These are phyloP conservation scores for Cerastis leucographa DNA, from an alignment of 2,888 invertebrate species.

Conservation along the genomic window DNA sequence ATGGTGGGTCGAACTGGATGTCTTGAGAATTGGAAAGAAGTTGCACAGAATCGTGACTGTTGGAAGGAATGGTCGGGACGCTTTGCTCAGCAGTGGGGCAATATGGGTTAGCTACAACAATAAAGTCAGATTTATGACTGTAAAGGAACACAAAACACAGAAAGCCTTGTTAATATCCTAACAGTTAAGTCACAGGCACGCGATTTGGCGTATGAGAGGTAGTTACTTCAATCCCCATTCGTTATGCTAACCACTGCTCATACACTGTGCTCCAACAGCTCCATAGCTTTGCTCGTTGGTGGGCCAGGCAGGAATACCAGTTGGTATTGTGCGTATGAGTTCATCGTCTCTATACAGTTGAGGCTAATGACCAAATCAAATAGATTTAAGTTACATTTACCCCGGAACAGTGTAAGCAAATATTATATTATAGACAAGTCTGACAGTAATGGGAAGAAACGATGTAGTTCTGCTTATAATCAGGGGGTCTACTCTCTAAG, in stretches of 20 bases:
- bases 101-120: no score
- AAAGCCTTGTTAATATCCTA: not conserved
- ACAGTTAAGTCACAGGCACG: not conserved
- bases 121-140: not conserved
- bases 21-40: no score
- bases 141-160: not conserved
- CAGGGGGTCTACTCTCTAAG: no score
- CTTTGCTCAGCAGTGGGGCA: no score
- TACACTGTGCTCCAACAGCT: not conserved
- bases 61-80: no score
- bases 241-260: not conserved
- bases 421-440: conserved; percentile 21
- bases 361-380: not conserved
- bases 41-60: no score
- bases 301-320: not conserved
- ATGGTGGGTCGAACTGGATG: no score
- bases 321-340: not conserved
- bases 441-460: conserved; percentile 28
- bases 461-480: conserved; percentile 2
- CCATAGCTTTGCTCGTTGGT: not conserved
- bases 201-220: no score
- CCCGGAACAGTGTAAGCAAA: conserved; percentile 5
- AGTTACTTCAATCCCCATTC: not conserved
- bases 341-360: not conserved
- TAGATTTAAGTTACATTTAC: not conserved